Conservation (phyloP, 2,797 vertebrate species). For the Moxostoma hubbsi region DNA sequence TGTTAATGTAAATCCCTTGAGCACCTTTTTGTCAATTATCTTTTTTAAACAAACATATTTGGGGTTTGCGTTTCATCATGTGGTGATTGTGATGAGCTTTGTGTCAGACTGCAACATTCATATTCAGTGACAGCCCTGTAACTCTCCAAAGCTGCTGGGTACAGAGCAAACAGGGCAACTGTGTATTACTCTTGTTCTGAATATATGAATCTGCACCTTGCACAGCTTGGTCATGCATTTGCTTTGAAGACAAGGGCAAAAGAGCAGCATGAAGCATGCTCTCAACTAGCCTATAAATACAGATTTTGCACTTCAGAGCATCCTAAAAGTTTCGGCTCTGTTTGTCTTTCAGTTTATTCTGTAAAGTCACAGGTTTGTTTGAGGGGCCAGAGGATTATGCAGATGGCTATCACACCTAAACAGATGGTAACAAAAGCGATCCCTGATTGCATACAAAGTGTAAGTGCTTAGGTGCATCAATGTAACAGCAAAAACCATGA, state of each 20-base stretch:
- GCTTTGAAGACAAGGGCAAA: conserved; percentile 9
- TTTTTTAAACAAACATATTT: too few species aligned
- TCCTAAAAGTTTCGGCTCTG: neutral
- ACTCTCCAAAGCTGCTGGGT: neutral
- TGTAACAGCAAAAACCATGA: neutral
- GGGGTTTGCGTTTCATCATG: too few species aligned
- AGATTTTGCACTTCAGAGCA: neutral
- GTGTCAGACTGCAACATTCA: neutral
- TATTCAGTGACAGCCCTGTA: neutral
- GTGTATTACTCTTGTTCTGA: neutral
- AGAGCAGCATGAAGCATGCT: conserved; percentile 4
- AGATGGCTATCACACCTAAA: conserved; percentile 9
- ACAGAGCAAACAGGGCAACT: neutral
- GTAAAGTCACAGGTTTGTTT: neutral
- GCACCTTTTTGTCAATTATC: too few species aligned
- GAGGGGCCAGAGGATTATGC: neutral
- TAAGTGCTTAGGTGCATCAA: neutral
- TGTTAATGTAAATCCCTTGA: too few species aligned
- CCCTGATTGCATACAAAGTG: conserved; percentile 5
- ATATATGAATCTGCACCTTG: conserved; percentile 12
- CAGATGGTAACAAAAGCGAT: too few species aligned
- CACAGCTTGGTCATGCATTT: neutral
- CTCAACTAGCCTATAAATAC: neutral
- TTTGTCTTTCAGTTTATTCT: neutral
- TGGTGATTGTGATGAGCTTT: too few species aligned